phyloP scores from a whole-genome alignment of 2,888 invertebrate genomes.

The Eupeodes luniger region DNA sequence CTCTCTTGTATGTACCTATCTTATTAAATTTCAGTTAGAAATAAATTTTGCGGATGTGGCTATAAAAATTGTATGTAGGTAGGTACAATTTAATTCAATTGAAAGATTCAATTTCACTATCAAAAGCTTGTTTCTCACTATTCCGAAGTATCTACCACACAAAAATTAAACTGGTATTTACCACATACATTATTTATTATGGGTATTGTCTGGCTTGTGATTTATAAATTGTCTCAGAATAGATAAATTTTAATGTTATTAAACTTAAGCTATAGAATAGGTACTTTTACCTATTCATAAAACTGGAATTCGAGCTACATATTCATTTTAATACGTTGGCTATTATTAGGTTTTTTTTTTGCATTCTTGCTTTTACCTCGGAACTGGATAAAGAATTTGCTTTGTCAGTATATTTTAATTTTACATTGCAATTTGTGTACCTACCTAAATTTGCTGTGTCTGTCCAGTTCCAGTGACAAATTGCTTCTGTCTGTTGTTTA shows the following conservation, averaged over 20 bases:
- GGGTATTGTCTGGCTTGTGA: neutral
- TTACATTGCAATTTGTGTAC: neutral
- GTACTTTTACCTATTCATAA: neutral
- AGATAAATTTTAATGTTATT: too few species aligned
- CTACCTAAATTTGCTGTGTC: too few species aligned
- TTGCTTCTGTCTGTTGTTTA: too few species aligned
- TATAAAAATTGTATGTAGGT: neutral
- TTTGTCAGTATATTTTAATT: neutral
- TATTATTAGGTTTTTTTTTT: neutral
- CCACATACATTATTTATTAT: neutral
- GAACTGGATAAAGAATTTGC: neutral
- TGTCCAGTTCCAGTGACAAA: too few species aligned
- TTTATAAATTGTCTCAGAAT: neutral
- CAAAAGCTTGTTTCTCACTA: neutral
- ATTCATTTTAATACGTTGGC: too few species aligned
- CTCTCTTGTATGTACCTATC: neutral
- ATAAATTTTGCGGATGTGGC: conserved; percentile 1
- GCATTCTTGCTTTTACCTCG: neutral
- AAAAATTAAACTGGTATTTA: too few species aligned
- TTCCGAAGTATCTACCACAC: neutral
- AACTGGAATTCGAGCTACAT: neutral
- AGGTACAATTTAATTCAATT: neutral
- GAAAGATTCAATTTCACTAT: neutral
- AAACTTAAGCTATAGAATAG: neutral
- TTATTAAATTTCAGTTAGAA: neutral